phyloP scores from a whole-genome alignment of 2,113 vertebrate species.

The Saguinus imperator region DNA sequence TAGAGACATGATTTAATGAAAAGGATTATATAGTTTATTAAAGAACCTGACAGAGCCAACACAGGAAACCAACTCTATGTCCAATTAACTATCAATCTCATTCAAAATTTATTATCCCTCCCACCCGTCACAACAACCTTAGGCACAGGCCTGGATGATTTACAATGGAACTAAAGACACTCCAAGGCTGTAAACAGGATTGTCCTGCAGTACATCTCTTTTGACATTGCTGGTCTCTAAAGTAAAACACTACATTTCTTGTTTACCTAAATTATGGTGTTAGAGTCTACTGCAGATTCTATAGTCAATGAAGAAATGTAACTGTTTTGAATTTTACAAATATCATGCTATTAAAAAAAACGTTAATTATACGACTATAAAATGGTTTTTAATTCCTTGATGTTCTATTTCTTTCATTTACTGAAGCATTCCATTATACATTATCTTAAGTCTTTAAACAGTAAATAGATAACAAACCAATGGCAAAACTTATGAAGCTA shows the following conservation, averaged over 20 bases:
- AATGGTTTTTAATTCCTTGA: conserved; percentile 28
- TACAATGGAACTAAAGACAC: conserved; percentile 26
- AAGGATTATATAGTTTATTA: conserved; percentile 64
- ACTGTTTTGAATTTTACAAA: conserved; percentile 38
- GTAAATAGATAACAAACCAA: neutral
- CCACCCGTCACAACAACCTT: neutral
- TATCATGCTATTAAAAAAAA: conserved; percentile 33
- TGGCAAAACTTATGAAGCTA: neutral
- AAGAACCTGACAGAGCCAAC: conserved; percentile 60
- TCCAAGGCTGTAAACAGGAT: neutral
- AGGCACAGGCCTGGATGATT: conserved; percentile 30
- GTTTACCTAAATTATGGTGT: conserved; percentile 34
- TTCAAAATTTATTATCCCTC: conserved; percentile 53
- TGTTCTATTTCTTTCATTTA: conserved; percentile 35
- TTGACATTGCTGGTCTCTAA: conserved; percentile 42
- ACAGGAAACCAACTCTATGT: conserved; percentile 38
- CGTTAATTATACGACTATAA: neutral
- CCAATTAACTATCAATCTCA: conserved; percentile 66
- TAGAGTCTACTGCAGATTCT: conserved; percentile 5
- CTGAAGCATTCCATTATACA: neutral
- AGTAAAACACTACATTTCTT: conserved; percentile 48
- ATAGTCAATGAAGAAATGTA: conserved; percentile 19
- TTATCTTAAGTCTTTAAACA: conserved; percentile 37
- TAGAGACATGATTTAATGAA: conserved; percentile 63
- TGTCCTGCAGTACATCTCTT: conserved; percentile 39